Percentiles rank a stretch among this genome's conserved stretches.
phyloP scores from a whole-genome alignment of 1,140 invertebrate species.

The Solenopsis invicta region DNA sequence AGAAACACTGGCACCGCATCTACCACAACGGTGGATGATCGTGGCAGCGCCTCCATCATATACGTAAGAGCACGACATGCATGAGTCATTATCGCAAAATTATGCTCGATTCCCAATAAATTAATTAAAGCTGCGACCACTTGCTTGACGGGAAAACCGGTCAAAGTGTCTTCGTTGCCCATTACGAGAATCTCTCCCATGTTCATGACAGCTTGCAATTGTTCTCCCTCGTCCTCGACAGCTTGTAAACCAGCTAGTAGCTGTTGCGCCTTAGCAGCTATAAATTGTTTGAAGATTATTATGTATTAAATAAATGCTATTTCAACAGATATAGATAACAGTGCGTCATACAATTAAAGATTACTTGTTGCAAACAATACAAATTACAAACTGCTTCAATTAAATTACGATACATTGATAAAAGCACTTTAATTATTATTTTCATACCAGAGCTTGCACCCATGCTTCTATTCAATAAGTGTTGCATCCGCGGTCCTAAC shows the following conservation, averaged over 20 bases:
- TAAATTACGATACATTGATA: constrained; percentile 21
- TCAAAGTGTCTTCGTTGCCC: constrained; percentile 99
- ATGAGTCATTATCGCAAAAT: constrained; percentile 99
- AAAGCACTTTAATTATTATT: constrained; percentile 32
- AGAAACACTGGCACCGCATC: constrained; percentile 98
- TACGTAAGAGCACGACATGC: constrained; percentile 99
- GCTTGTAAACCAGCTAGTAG: constrained; percentile 97
- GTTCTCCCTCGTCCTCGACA: constrained; percentile 97
- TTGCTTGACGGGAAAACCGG: constrained; percentile 99
- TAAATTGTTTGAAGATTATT: constrained; percentile 77
- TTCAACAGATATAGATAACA: background rate
- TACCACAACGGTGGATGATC: constrained; percentile 98
- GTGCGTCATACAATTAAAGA: constrained; percentile 24
- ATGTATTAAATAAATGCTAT: constrained; percentile 58
- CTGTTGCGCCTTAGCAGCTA: constrained; percentile 97
- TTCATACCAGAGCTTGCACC: constrained; percentile 92
- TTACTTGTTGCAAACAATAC: constrained; percentile 43
- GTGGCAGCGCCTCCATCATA: constrained; percentile 99
- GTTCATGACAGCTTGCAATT: constrained; percentile 98
- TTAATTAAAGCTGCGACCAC: constrained; percentile 97
- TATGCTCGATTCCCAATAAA: constrained; percentile 96
- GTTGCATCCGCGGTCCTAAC: constrained; percentile 98
- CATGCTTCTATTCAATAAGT: constrained; percentile 97
- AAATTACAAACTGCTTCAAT: background rate
- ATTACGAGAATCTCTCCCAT: constrained; percentile 99